These are phyloP conservation scores for Acleris cristana DNA, from an alignment of 2,888 invertebrate species.

Conservation along the genomic window DNA sequence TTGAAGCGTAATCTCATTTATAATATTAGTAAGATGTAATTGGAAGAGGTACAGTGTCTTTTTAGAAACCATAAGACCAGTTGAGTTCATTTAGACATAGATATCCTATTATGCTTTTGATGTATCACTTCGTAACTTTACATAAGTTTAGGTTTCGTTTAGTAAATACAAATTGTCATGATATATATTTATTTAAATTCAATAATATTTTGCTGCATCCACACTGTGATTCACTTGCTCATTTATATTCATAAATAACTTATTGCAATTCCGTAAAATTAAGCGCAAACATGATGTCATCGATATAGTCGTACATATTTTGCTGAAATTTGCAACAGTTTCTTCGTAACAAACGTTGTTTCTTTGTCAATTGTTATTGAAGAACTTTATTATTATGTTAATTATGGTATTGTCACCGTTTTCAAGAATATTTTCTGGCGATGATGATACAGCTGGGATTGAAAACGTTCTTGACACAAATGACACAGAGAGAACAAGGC, in stretches of 20 bases:
- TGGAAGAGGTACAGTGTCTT: too few relatives aligned
- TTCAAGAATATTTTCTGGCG: slow-evolving; percentile 19
- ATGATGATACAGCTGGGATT: slow-evolving; percentile 28
- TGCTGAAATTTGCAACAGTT: slow-evolving; percentile 20
- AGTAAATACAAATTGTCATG: background rate
- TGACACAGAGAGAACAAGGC: slow-evolving; percentile 1
- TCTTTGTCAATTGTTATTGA: slow-evolving; percentile 31
- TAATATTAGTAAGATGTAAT: too few relatives aligned
- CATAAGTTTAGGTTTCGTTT: too few relatives aligned
- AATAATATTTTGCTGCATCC: slow-evolving; percentile 8
- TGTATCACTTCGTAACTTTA: too few relatives aligned
- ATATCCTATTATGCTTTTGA: too few relatives aligned
- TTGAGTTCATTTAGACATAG: too few relatives aligned
- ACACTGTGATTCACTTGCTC: slow-evolving; percentile 4
- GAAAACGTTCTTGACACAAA: slow-evolving; percentile 23
- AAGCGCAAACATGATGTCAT: slow-evolving; percentile 32
- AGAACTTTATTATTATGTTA: slow-evolving; percentile 32
- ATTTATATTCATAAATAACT: slow-evolving; percentile 20
- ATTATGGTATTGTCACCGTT: slow-evolving; percentile 33
- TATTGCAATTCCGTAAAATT: slow-evolving; percentile 15
- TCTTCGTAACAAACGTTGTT: slow-evolving; percentile 30
- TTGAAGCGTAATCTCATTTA: too few relatives aligned
- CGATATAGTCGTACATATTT: slow-evolving; percentile 12
- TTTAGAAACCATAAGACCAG: too few relatives aligned
- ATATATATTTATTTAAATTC: background rate